Evolutionary conservation across 2,888 invertebrate genomes (phyloP).

Genomic region (Agriopis leucophaearia): DNA sequence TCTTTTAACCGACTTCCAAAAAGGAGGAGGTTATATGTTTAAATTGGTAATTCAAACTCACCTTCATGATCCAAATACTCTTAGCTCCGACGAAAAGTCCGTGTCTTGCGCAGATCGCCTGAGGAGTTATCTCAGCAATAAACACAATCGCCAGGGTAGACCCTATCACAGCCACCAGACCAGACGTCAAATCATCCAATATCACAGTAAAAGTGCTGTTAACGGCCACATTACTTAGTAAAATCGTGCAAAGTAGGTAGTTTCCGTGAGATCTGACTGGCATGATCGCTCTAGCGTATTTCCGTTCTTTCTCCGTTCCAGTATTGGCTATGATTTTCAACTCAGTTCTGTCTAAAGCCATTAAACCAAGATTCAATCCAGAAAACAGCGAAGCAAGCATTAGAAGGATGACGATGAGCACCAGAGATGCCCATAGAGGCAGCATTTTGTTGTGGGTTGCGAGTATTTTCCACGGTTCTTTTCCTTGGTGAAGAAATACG

Average conservation of each 20-base stretch:
- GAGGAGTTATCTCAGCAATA: slow-evolving; percentile 99
- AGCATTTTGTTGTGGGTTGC: slow-evolving; percentile 90
- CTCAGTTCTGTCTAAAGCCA: slow-evolving; percentile 98
- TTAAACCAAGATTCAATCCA: slow-evolving; percentile 97
- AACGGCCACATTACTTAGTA: slow-evolving; percentile 95
- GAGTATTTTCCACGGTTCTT: slow-evolving; percentile 88
- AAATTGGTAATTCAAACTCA: slow-evolving; percentile 38
- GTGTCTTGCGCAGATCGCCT: slow-evolving; percentile 97
- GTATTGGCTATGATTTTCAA: slow-evolving; percentile 97
- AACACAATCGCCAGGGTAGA: slow-evolving; percentile 98
- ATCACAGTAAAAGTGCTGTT: slow-evolving; percentile 98
- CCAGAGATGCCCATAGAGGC: slow-evolving; percentile 92
- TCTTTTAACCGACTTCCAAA: too few relatives aligned
- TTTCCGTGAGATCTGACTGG: slow-evolving; percentile 98
- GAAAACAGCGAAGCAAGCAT: slow-evolving; percentile 97
- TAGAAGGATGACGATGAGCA: slow-evolving; percentile 91
- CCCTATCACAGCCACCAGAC: slow-evolving; percentile 94
- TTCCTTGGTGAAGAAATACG: slow-evolving; percentile 89
- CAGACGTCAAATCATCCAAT: slow-evolving; percentile 97
- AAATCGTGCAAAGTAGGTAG: slow-evolving; percentile 94
- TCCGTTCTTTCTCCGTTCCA: slow-evolving; percentile 93
- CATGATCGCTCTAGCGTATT: slow-evolving; percentile 95
- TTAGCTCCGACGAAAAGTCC: slow-evolving; percentile 98
- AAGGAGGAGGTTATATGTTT: too few relatives aligned
- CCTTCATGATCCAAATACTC: slow-evolving; percentile 97